Base-by-base conservation (phyloP, 2,113 vertebrate species). In the Clarias gariepinus region DNA sequence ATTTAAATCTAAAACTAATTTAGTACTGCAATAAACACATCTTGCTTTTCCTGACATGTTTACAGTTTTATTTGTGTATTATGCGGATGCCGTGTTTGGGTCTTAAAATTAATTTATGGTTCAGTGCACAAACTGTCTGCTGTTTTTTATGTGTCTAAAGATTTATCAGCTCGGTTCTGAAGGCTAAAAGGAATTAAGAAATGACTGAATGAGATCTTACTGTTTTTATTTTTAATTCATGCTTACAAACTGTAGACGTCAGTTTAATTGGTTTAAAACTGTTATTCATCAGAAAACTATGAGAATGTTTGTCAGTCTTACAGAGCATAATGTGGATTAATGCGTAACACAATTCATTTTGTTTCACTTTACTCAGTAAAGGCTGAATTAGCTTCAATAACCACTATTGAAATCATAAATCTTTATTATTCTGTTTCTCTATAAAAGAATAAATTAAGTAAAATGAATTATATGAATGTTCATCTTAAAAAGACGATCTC, bases 361-460 rank as follows among this genome's bases (percentile, higher is more conserved):
- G 55, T 58, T 41, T 23, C 18, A 3, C 53, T 63, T 60, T 74
- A 25, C 52, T 53, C 53, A 76, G 18, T 77, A 88, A 81, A 76
- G 74, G 23, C 36, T 41, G n/a, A 63, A 81, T 80, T 81, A 11
- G 36, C 66, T 61, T 61, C 41, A 81, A 12, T 15, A 86, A 57
- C 57, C 71, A 30, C 36, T 64, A 61, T 57, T 74, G 80, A 23
- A 78, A 69, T 66, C 83, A 79, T 55, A 76, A 30, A 76, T 76
- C 41, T 76, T 52, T 76, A 23, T 52, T n/a, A 41, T 23, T 21
- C 33, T 13, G 1, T n/a, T 47, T 76, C 41, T 52, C 73, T 76
- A 76, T 52, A 52, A 23, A 76, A 47, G 41, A 76, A 1, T 4
- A 76, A 76, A 25, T 52, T n/a, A 2, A 0, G 11, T 12, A 71